Conservation (phyloP, 2,888 invertebrate genomes). For the Linyphia triangularis region DNA sequence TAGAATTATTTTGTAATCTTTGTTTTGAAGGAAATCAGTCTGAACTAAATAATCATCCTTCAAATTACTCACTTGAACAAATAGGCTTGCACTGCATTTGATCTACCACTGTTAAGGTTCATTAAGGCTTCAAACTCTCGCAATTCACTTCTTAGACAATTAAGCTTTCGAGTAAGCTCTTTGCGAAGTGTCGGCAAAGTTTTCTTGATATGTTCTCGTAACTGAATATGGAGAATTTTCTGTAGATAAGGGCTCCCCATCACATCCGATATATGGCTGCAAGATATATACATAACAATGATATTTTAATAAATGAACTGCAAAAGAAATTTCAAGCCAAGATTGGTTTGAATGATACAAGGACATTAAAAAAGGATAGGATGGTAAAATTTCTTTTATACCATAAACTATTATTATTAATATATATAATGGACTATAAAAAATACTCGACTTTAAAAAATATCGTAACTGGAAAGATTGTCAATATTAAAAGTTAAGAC, state of each 20-base stretch:
- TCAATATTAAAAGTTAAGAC: too few relatives aligned
- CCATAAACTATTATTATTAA: too few relatives aligned
- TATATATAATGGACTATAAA: too few relatives aligned
- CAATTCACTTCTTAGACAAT: conserved; percentile 76
- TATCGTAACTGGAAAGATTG: too few relatives aligned
- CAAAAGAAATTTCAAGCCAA: too few relatives aligned
- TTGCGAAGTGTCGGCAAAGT: conserved; percentile 96
- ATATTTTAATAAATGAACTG: too few relatives aligned
- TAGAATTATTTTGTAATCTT: neutral
- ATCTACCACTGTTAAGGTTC: neutral
- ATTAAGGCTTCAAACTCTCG: conserved; percentile 3
- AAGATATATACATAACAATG: too few relatives aligned
- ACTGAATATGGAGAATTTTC: conserved; percentile 96
- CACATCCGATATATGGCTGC: conserved; percentile 93
- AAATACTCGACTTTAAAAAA: too few relatives aligned
- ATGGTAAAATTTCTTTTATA: too few relatives aligned
- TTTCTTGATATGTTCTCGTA: conserved; percentile 99
- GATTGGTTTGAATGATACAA: too few relatives aligned
- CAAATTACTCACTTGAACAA: conserved; percentile 35
- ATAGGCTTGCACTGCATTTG: conserved; percentile 6
- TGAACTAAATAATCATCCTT: neutral
- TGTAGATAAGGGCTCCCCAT: conserved; percentile 98
- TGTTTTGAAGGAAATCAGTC: neutral
- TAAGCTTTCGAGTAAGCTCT: conserved; percentile 86
- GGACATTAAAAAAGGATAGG: too few relatives aligned